Evolutionary conservation across 2,113 vertebrate species (phyloP).

Genomic region (Heliornis fulica): DNA sequence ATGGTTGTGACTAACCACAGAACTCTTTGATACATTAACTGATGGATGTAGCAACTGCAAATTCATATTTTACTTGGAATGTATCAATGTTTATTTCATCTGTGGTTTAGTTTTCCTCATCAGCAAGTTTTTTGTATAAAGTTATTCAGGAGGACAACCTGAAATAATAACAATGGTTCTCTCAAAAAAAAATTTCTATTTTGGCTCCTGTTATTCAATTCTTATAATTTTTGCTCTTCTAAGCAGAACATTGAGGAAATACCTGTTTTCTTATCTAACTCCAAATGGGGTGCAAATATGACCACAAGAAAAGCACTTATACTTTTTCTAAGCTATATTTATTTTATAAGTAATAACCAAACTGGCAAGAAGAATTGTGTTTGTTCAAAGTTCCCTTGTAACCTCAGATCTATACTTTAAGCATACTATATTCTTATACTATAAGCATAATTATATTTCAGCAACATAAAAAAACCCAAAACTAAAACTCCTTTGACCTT

Average conservation of each 20-base stretch:
- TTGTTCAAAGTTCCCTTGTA: conserved; percentile 85
- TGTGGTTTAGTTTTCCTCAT: neutral
- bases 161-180: neutral
- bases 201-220: neutral
- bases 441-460: neutral
- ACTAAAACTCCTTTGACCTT: neutral
- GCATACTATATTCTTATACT: no score
- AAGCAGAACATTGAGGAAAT: neutral
- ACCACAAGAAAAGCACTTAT: neutral
- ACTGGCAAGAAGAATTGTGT: neutral
- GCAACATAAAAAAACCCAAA: neutral
- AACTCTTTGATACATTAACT: neutral
- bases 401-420: conserved; percentile 65
- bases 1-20: neutral
- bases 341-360: neutral
- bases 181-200: neutral
- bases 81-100: neutral
- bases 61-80: neutral
- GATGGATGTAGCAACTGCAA: neutral
- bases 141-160: neutral
- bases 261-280: neutral
- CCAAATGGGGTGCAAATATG: neutral
- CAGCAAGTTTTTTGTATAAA: neutral
- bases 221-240: neutral
- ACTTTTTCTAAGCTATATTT: neutral